These are phyloP conservation scores for Agriopis aurantiaria DNA, from an alignment of 2,888 invertebrate genomes.

Conservation along the genomic window DNA sequence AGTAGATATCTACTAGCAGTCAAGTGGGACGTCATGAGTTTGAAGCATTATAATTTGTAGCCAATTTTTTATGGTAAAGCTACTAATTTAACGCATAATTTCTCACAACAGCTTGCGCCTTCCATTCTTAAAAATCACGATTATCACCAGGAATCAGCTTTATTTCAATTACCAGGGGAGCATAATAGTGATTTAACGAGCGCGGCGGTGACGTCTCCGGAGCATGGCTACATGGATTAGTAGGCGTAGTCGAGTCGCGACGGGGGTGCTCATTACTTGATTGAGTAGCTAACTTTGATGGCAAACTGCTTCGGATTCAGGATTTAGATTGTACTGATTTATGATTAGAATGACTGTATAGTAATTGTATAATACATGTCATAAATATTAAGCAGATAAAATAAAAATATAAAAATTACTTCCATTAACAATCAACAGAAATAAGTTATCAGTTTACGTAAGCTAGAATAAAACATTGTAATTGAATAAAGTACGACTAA, in stretches of 20 bases:
- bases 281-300: slow-evolving; percentile 40
- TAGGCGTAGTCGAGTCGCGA: slow-evolving; percentile 40
- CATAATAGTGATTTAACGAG: slow-evolving; percentile 26
- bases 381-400: too few species aligned
- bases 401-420: too few species aligned
- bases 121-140: not conserved
- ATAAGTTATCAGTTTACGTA: too few species aligned
- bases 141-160: not conserved
- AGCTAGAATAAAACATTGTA: too few species aligned
- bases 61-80: too few species aligned
- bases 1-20: too few species aligned
- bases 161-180: slow-evolving; percentile 5
- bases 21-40: too few species aligned
- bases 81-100: too few species aligned
- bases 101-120: too few species aligned
- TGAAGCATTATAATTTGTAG: too few species aligned
- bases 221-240: slow-evolving; percentile 37
- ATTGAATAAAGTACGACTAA: too few species aligned
- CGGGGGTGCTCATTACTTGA: slow-evolving; percentile 42
- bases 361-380: not conserved
- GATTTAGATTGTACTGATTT: slow-evolving; percentile 10
- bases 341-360: not conserved
- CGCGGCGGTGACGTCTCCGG: slow-evolving; percentile 28
- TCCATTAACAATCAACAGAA: too few species aligned
- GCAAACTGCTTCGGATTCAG: slow-evolving; percentile 18